Base-by-base conservation (phyloP, 2,113 vertebrate genomes). In the Motacilla alba region DNA sequence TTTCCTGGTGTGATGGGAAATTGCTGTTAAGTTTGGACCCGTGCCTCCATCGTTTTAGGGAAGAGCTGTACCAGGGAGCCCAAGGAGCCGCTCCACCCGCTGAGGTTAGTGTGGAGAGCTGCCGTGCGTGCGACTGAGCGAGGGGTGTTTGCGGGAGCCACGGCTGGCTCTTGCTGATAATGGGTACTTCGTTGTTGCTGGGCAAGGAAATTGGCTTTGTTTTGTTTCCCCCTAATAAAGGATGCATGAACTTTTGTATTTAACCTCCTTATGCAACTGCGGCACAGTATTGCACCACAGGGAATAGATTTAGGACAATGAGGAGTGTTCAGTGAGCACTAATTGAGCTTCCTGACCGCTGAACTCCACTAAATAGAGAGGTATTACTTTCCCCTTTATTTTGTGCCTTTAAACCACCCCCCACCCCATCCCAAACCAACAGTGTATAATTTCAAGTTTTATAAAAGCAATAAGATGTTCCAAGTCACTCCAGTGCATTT, bases 401-500 rank as follows among this genome's bases (percentile, higher is more conserved):
- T 97, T 96, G 95, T 96, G 94, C 88, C 97, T 96, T 94, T 91
- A 33, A 43, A 79, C 62, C 23, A 6, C 8, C 3, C 11, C 47
- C 5, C 4, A 3, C 3, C 39, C 7, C 5, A 11, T 17, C 33
- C 60, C 28, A 33, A 43, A 27, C 27, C 43, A 84, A 56, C 56
- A 97, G 80, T 74, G 77, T 96, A 92, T 95, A 95, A 93, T 95
- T 97, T 96, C 3, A 18, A 97, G 93, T 97, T 98, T 97, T 97
- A 98, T 97, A 97, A 98, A 97, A 98, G 98, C 94, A 97, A 87
- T 98, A 98, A 97, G 97, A 96, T 97, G 94, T 98, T 98, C 84
- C 96, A 96, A 79, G 91, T 95, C 70, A 83, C 60, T 97, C 93
- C 90, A 97, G 88, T 97, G 97, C 96, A 96, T 93, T 97, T 95